Percentiles rank a stretch among this genome's conserved stretches.
Conservation (phyloP, 2,888 invertebrate species). For the Pollenia labialis region DNA sequence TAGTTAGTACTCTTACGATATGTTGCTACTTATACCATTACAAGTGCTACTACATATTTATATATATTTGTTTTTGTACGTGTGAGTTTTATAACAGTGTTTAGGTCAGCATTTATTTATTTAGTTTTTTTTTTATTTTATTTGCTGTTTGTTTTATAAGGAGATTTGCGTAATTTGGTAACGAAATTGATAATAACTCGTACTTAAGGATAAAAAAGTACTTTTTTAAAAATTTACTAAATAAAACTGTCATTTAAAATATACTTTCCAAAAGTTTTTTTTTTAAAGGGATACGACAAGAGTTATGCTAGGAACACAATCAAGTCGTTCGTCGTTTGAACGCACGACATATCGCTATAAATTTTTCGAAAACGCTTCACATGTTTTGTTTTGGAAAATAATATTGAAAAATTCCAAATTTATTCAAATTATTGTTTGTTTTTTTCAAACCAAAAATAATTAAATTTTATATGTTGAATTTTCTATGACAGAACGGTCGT, state of each 20-base stretch:
- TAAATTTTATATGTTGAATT: too few relatives aligned
- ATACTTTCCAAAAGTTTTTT: not conserved
- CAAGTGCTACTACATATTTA: constrained; percentile 5
- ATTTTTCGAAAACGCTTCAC: too few relatives aligned
- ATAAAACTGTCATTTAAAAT: not conserved
- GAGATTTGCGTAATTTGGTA: constrained; percentile 28
- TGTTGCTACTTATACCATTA: not conserved
- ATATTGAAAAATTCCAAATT: too few relatives aligned
- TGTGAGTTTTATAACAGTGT: constrained; percentile 31
- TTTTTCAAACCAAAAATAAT: too few relatives aligned
- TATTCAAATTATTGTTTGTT: too few relatives aligned
- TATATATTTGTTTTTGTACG: constrained; percentile 15
- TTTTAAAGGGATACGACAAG: too few relatives aligned
- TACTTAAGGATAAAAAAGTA: not conserved
- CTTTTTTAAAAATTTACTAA: not conserved
- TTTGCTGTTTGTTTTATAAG: constrained; percentile 10
- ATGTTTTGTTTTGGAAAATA: too few relatives aligned
- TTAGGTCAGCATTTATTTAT: constrained; percentile 67
- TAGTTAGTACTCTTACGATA: too few relatives aligned
- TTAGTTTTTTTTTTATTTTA: constrained; percentile 46
- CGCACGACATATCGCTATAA: too few relatives aligned
- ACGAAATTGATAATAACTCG: not conserved
- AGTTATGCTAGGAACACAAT: too few relatives aligned
- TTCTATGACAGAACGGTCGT: too few relatives aligned
- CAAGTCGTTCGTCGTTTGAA: too few relatives aligned